Evolutionary conservation across 2,113 vertebrate species (phyloP), one percentile per base, ranked within the genome.

Genomic region (Nesoenas mayeri): DNA sequence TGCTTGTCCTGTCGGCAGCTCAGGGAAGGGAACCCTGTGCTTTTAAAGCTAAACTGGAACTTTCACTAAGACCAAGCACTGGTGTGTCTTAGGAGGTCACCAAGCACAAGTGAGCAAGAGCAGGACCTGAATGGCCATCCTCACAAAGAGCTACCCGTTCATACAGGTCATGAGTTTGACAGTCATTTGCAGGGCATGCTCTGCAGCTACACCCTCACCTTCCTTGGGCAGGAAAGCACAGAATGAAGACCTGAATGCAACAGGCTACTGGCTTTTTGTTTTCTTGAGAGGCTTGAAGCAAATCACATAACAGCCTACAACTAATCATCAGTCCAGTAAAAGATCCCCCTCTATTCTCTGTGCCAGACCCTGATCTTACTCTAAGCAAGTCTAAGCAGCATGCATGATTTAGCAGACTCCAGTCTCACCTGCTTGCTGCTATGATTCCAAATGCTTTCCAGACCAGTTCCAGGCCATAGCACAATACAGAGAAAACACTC

Each of bases 371-470:
- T 38, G 22, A 69, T 58, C 65, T 81, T 56, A 24, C 10, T 56
- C 47, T 19, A 15, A 85, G 47, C 38, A 54, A 11, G 51, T 16
- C 12, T 36, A 51, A 82, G 51, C 26, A 64, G 31, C 31, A 6
- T 42, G 47, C 40, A 64, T 32, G 65, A 65, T 29, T 69, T 21
- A 79, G 69, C 31, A 74, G 81, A 38, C 53, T 81, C 56, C 50
- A 60, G 48, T 48, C 70, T 81, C 87, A 87, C 73, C 78, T 84
- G 25, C 81, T 66, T 44, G 44, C 78, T 95, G 48, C 70, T 81
- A 3, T 32, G n/a, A 81, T 67, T 32, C 73, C 87, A 92, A 61
- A 81, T 82, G 29, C 44, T 81, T 88, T 94, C 93, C 85, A 96
- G 70, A 81, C 20, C n/a, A 32, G 66, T 60, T 50, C 70, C 53